A percentile compares a stretch with the other conserved stretches of the same genome.
phyloP scores from a whole-genome alignment of 2,113 vertebrate genomes.

The Orycteropus afer region DNA sequence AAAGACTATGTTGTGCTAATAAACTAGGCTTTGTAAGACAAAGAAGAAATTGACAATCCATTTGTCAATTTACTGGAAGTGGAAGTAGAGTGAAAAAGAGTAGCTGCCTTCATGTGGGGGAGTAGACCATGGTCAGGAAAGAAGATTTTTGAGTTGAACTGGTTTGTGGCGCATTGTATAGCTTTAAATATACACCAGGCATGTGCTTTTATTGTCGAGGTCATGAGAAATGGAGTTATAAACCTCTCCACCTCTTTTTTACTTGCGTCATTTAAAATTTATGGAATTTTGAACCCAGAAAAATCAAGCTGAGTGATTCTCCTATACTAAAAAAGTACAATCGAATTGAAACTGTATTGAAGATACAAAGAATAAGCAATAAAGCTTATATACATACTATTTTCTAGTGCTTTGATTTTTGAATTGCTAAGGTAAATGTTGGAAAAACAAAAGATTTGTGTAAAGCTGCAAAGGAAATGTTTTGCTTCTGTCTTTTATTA shows the following conservation, averaged over 20 bases:
- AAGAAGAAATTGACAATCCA: not conserved
- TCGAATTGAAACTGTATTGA: constrained; percentile 32
- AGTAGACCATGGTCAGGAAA: not conserved
- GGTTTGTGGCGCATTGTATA: not conserved
- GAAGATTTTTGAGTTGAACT: constrained; percentile 12
- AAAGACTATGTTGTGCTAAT: not conserved
- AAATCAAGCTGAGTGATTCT: constrained; percentile 44
- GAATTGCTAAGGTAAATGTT: constrained; percentile 29
- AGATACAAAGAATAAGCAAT: not conserved
- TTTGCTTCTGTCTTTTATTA: constrained; percentile 52
- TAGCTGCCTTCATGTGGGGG: not conserved
- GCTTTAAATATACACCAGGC: constrained; percentile 24
- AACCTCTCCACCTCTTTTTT: constrained; percentile 56
- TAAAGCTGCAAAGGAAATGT: constrained; percentile 46
- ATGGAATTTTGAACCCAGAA: constrained; percentile 64
- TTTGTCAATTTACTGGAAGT: constrained; percentile 32
- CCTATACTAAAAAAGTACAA: constrained; percentile 9
- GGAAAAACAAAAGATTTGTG: constrained; percentile 2
- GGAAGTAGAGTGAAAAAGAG: not conserved
- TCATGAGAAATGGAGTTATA: constrained; percentile 55
- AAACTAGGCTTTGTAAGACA: not conserved
- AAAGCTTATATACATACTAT: not conserved
- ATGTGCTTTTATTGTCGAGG: constrained; percentile 50
- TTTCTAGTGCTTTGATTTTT: constrained; percentile 42
- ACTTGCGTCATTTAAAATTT: constrained; percentile 70